Evolutionary conservation across 1,140 invertebrate genomes (phyloP), one percentile per base, ranked within the genome.

Genomic region (Antheraea mylitta): DNA sequence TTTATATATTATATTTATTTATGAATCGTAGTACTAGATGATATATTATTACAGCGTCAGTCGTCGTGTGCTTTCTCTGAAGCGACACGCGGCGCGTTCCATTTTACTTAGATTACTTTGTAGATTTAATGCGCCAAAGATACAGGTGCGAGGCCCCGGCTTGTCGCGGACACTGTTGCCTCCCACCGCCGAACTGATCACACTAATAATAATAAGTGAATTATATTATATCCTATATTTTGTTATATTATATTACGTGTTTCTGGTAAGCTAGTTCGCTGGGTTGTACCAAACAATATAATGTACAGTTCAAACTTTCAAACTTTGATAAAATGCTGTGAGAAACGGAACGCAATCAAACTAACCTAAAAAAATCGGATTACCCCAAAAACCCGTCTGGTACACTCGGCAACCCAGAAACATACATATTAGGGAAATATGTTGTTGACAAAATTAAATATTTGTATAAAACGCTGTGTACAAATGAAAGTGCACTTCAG

Each of bases 401-500:
- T 81, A 83, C 79, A 83, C 82, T 82, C 83, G 73, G 83, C 78
- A 67, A 53, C 58, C 59, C 74, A 78, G 70, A 80, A 77, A 75
- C 70, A 71, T 80, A 77, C 79, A 84, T 82, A 79, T 87, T 87
- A 87, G 82, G 81, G 73, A 85, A 85, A 74, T 76, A 82, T 82
- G 80, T 90, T 87, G 81, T 88, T 86, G 72, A 86, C 82, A 83
- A 81, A 83, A 87, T 80, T 84, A 82, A 85, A 86, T 87, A 82
- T 87, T 86, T 81, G 83, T 88, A 86, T 86, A 75, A 83, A 89
- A 92, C 88, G 80, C 88, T 87, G 88, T 92, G 90, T 92, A 92
- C 90, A 90, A 92, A 92, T 85, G 66, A 84, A 92, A 92, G 88
- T 92, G 88, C 90, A 92, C 90, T 92, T 92, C 88, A 86, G 81